Evolutionary conservation across 2,888 invertebrate genomes (phyloP), one percentile per base, ranked within the genome.

Genomic region (Stramonita haemastoma): DNA sequence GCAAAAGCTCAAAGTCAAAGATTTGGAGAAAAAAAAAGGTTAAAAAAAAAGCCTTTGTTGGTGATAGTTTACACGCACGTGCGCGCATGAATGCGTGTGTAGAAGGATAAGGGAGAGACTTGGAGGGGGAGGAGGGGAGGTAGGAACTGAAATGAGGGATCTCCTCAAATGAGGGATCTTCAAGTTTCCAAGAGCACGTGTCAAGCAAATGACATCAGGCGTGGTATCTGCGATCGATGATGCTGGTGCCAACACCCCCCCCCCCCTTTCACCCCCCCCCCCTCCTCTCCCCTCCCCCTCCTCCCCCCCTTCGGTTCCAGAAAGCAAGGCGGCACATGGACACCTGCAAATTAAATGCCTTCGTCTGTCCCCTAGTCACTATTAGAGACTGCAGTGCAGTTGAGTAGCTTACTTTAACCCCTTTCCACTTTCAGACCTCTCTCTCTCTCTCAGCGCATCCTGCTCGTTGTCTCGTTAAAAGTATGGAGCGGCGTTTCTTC

Each of bases 271-370:
- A 1, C 60, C 22, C 22, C 60, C 4, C 15, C 60, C 60, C 60
- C 60, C 4, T 13, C 22, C 60, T 15, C 13, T 22, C 4, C 60
- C 15, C 60, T 13, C 19, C 60, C 60, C 60, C 60, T 15, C 15
- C 60, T 15, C 60, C 60, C 15, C 60, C 60, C 60, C 60, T 22
- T 26, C 13, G 66, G 66, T 17, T 26, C 66, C 66, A 66, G 66
- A 66, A 11, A 46, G 46, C 46, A 46, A 46, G 26, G 73, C 70
- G 11, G 70, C n/a, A n/a, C 73, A 73, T 73, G 73, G 73, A 17
- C 73, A 29, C 73, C 73, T 73, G 73, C n/a, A 73, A 73, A 73
- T 73, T 73, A 73, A 73, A 73, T 73, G 73, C 73, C 73, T 73
- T 73, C 73, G 73, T 73, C 73, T 73, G n/a, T 66, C 66, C 26